Percentiles rank a stretch among this genome's conserved stretches.
These are phyloP conservation scores for Palythoa grandiflora DNA, from an alignment of 92 coral and sea anemone species.

Conservation along the genomic window DNA sequence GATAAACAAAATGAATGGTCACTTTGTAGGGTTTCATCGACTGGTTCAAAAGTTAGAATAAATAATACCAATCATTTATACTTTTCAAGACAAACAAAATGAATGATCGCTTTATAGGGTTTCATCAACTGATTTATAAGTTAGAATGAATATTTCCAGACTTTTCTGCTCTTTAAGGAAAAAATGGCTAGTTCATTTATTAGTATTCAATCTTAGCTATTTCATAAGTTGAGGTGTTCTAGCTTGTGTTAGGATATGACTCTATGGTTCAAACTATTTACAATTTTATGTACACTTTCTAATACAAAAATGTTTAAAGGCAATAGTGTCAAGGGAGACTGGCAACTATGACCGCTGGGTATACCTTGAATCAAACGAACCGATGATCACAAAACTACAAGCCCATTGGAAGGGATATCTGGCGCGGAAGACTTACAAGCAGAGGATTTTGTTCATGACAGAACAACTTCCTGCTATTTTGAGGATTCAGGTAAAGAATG, in stretches of 20 bases:
- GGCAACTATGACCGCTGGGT: conserved; percentile 95
- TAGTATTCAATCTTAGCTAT: neutral
- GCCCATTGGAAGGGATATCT: conserved; percentile 95
- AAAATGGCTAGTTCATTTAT: no score
- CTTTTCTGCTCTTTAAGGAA: no score
- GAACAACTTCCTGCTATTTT: conserved; percentile 98
- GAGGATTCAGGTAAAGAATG: conserved; percentile 83
- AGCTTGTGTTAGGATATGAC: neutral
- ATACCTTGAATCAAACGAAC: conserved; percentile 92
- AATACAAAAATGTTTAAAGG: conserved; percentile 55
- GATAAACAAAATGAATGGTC: no score
- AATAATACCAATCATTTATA: no score
- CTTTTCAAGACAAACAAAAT: no score
- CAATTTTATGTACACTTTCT: neutral
- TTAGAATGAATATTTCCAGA: no score
- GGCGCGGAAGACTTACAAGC: conserved; percentile 83
- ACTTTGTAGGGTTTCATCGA: no score
- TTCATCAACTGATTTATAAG: no score
- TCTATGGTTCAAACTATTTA: neutral
- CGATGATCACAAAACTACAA: conserved; percentile 86
- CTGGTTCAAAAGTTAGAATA: no score
- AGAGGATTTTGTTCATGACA: conserved; percentile 80
- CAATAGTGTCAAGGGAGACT: conserved; percentile 87
- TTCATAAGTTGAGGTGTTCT: neutral
- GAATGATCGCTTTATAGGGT: no score